Conservation (phyloP, 2,888 invertebrate genomes). For the Drosophila hamatofila region DNA sequence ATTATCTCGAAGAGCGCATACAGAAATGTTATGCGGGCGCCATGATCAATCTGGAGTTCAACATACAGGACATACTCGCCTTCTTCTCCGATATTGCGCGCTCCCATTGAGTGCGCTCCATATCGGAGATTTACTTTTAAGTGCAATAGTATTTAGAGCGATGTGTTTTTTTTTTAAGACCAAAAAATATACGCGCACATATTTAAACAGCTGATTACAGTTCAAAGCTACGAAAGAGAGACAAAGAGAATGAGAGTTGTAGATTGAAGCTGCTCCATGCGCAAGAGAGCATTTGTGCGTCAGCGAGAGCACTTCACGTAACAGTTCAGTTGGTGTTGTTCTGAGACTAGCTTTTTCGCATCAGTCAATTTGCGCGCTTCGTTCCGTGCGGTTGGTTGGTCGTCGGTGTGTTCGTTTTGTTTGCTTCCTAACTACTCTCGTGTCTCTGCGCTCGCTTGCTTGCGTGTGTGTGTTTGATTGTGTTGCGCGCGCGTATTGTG, state of each 20-base stretch:
- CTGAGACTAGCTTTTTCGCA: constrained; percentile 52
- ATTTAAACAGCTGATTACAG: constrained; percentile 56
- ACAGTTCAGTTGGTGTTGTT: constrained; percentile 18
- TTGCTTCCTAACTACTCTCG: constrained; percentile 29
- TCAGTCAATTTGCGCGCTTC: constrained; percentile 62
- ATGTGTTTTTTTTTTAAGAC: constrained; percentile 40
- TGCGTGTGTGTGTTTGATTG: constrained; percentile 36
- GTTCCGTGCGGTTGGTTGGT: constrained; percentile 48
- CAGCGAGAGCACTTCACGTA: constrained; percentile 5
- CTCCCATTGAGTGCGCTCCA: constrained; percentile 89
- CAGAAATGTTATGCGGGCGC: constrained; percentile 98
- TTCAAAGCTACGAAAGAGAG: constrained; percentile 15
- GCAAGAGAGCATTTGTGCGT: constrained; percentile 7
- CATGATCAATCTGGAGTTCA: constrained; percentile 96
- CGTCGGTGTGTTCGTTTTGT: constrained; percentile 11
- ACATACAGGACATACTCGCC: constrained; percentile 96
- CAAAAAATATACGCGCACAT: constrained; percentile 66
- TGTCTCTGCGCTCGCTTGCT: constrained; percentile 23
- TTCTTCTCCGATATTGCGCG: constrained; percentile 99
- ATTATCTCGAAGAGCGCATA: constrained; percentile 95
- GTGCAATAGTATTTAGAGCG: constrained; percentile 82
- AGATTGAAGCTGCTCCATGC: neutral
- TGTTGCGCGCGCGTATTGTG: constrained; percentile 40
- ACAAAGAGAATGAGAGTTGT: constrained; percentile 10
- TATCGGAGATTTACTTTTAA: constrained; percentile 70